Evolutionary conservation across 1,140 invertebrate genomes (phyloP), one percentile per base, ranked within the genome.

Genomic region (Caenorhabditis remanei): DNA sequence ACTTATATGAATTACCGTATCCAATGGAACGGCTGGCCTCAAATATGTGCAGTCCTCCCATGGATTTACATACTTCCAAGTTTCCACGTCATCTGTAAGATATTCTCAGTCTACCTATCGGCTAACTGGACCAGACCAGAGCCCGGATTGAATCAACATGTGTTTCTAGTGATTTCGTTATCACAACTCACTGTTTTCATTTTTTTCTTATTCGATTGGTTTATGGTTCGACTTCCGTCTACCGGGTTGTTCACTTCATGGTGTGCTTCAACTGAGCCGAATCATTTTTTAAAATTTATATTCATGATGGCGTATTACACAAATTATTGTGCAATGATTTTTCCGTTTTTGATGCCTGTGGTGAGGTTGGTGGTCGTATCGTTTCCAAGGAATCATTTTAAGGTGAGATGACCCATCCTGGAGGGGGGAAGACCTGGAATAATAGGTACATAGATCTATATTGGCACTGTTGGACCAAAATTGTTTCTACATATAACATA

Each of bases 121-220:
- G 16, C 65, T 8, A 71, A 71, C 24, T 71, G 65, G 65, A 46
- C 11, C 11, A 0, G 41, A 19, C 65, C 65, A 11, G 65, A 71
- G 14, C 65, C 65, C 8, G 65, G 65, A 71, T 4, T 71, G 1
- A 71, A 71, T 46, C 65, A 43, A 71, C 65, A 71, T 46, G 65
- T 71, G 24, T 71, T 71, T 71, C 41, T 71, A 43, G 65, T 71
- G 4, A 71, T 71, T 43, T 71, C 65, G 0, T 71, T 71, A 43
- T 71, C 65, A 24, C 65, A 71, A 71, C 65, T 71, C 40, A 71
- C 65, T 1, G 65, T 71, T 71, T 71, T 71, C 41, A 16, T 71
- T 0, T 71, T 71, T 19, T 71, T 71, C n/a, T 16, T 71, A 16
- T 71, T 71, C 9, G 65, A 71, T 43, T 71, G 8, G 1, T 46